phyloP scores from a whole-genome alignment of 2,797 vertebrate species.

The Bradypodion pumilum region DNA sequence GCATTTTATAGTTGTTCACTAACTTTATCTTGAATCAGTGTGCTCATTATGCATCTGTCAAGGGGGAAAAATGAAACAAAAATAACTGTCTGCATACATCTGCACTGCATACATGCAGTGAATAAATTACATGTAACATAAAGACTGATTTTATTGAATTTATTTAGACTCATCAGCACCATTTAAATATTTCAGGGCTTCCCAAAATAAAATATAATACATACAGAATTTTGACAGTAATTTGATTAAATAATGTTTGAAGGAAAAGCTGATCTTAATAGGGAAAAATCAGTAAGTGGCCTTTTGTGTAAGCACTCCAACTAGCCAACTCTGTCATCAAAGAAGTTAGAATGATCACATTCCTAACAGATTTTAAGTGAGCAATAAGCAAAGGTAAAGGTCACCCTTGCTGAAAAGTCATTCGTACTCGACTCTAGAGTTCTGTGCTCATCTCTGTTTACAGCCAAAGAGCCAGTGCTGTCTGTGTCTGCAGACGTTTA shows the following conservation, averaged over 20 bases:
- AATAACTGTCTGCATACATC: neutral
- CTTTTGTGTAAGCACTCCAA: neutral
- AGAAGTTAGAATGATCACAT: neutral
- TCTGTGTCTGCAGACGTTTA: too few species aligned
- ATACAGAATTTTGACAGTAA: neutral
- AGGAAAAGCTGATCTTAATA: neutral
- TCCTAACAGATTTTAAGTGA: neutral
- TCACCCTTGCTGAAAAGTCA: too few species aligned
- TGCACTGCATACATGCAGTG: neutral
- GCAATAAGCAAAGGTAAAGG: too few species aligned
- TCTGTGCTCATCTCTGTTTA: too few species aligned
- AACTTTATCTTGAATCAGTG: constrained; percentile 83
- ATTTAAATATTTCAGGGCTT: neutral
- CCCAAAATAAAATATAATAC: neutral
- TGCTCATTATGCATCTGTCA: constrained; percentile 91
- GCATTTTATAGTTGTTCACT: constrained; percentile 95
- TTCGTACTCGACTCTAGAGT: too few species aligned
- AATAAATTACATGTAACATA: neutral
- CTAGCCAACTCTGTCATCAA: neutral
- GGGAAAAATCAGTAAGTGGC: neutral
- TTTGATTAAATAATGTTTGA: neutral
- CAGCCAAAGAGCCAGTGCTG: too few species aligned
- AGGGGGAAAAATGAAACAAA: constrained; percentile 33
- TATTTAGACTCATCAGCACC: neutral
- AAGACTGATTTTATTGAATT: neutral